These are phyloP conservation scores for Drosophila merina DNA, from an alignment of 2,888 invertebrate genomes.

Conservation along the genomic window DNA sequence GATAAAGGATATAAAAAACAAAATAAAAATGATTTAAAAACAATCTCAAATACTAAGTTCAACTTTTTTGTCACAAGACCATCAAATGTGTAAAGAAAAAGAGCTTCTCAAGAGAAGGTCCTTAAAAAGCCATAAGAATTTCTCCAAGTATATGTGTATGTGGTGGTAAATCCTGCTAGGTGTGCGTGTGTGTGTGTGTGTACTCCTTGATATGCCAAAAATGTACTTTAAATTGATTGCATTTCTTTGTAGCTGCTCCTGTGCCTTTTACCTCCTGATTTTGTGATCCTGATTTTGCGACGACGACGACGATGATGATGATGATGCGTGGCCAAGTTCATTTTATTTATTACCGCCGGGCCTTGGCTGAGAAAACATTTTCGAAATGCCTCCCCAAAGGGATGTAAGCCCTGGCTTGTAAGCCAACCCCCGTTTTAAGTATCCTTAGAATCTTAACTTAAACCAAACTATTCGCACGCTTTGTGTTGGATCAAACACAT, in stretches of 20 bases:
- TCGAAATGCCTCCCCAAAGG: constrained; percentile 64
- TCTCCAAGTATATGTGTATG: constrained; percentile 12
- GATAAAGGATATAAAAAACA: too few relatives aligned
- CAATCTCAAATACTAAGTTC: too few relatives aligned
- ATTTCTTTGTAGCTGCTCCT: constrained; percentile 70
- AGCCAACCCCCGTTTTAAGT: neutral
- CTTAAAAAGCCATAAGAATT: neutral
- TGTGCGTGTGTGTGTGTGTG: constrained; percentile 12
- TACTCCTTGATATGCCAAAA: constrained; percentile 75
- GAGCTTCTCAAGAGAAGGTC: too few relatives aligned
- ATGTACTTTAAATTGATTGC: constrained; percentile 79
- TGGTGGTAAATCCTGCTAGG: neutral
- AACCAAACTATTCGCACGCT: constrained; percentile 71
- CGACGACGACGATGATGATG: constrained; percentile 21
- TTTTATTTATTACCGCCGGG: constrained; percentile 75
- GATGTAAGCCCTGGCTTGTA: neutral
- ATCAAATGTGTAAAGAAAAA: neutral
- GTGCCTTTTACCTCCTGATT: constrained; percentile 20
- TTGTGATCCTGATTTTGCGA: constrained; percentile 4
- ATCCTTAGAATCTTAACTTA: constrained; percentile 9
- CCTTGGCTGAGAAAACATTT: constrained; percentile 65
- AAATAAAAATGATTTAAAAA: too few relatives aligned
- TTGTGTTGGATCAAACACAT: constrained; percentile 75
- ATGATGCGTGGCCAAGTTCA: constrained; percentile 54
- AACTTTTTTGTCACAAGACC: too few relatives aligned